These are phyloP conservation scores for Spinus olivaceus DNA, from an alignment of 2,797 vertebrate genomes.

Conservation along the genomic window DNA sequence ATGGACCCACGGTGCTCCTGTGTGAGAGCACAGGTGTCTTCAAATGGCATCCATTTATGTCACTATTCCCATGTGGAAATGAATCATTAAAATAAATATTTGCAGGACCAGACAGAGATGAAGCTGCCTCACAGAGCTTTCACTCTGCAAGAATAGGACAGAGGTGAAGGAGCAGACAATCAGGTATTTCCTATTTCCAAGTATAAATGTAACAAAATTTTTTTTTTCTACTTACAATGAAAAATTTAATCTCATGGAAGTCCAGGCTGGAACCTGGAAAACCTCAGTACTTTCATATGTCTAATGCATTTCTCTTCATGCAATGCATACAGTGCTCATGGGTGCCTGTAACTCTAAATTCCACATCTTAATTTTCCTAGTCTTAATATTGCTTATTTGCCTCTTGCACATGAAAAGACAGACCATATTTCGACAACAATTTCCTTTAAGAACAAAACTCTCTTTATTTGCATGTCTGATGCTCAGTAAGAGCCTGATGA, in stretches of 20 bases:
- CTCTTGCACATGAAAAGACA: not conserved
- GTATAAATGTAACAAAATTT: not conserved
- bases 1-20: not conserved
- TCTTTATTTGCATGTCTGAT: not conserved
- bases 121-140: not conserved
- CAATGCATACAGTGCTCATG: not conserved
- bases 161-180: not conserved
- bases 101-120: conserved; percentile 13
- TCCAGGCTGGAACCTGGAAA: not conserved
- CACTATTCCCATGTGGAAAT: not conserved
- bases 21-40: not conserved
- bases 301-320: not conserved
- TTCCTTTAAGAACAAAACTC: not conserved
- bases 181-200: not conserved
- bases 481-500: not conserved
- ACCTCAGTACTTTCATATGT: not conserved
- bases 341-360: not conserved
- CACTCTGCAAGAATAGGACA: not conserved
- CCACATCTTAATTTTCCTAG: not conserved
- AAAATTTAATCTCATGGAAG: not conserved
- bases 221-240: not conserved
- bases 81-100: conserved; percentile 22
- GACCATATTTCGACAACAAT: not conserved
- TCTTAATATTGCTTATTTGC: not conserved
- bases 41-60: not conserved